Base-by-base conservation (phyloP, 1,140 invertebrate genomes). In the Hesperophylax magnus region DNA sequence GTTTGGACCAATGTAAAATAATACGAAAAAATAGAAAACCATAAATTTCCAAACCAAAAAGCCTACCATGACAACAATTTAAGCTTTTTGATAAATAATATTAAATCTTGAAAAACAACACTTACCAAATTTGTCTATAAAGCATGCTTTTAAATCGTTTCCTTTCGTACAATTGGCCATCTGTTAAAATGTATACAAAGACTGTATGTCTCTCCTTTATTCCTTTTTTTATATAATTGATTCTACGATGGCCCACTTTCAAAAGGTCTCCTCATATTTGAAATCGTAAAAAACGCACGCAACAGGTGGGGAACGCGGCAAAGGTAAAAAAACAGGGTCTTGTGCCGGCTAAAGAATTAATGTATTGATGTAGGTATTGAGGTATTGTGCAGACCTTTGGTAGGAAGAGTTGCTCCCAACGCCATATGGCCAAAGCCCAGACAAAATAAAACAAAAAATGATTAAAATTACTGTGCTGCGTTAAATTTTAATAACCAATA, bases 291-390 rank as follows among this genome's bases (percentile, higher is more conserved):
- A 82, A 56, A 65, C 24, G 18, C n/a, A 69, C 39, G 81, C 81
- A 82, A 82, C 81, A 82, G 81, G 81, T 82, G 81, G 63, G 58
- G n/a, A 82, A 78, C 71, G 81, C 53, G 18, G 58, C 11, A n/a
- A 5, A 61, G 77, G 58, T 24, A 76, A 82, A 82, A 81, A 47
- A 47, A 47, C 76, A 82, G 47, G 69, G 39, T 79, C 71, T 75
- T 75, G 77, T 65, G 69, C 81, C 81, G 18, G 58, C 65, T 56
- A 47, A 47, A 47, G 39, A 47, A 47, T 39, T 39, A 39, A 39
- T 47, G 39, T 47, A 47, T 47, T 47, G 39, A 47, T 14, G 39
- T 47, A 47, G 9, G 39, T 47, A 11, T 47, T 47, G 65, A 79
- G 60, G 81, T 34, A 61, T 53, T 53, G 72, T 20, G 47, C 53